Conservation (phyloP, 2,113 vertebrate genomes). For the Argyrosomus japonicus region DNA sequence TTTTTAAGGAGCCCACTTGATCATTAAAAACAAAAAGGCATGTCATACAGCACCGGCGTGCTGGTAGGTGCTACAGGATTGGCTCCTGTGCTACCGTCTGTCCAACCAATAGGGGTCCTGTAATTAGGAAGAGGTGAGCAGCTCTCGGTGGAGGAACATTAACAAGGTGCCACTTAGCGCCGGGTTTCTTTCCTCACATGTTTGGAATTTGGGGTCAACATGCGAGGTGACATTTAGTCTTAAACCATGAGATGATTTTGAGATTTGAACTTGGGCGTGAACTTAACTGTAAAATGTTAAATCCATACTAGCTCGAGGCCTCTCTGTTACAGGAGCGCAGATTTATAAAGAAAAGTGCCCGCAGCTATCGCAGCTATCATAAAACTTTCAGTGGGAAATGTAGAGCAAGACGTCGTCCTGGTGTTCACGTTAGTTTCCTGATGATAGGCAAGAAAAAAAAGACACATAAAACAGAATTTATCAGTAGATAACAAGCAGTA, state of each 20-base stretch:
- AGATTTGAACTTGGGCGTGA: constrained; percentile 33
- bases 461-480: not conserved
- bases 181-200: constrained; percentile 22
- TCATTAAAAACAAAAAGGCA: constrained; percentile 84
- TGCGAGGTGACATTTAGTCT: not conserved
- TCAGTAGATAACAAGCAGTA: constrained; percentile 3
- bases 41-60: constrained; percentile 64
- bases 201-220: constrained; percentile 48
- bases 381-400: constrained; percentile 19
- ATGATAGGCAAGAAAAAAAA: constrained; percentile 4
- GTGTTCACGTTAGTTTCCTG: not conserved
- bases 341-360: constrained; percentile 20
- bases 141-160: constrained; percentile 46
- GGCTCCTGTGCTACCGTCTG: constrained; percentile 67
- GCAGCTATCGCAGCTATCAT: not conserved
- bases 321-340: constrained; percentile 18
- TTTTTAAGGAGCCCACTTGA: constrained; percentile 82
- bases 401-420: not conserved
- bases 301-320: constrained; percentile 14
- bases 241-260: constrained; percentile 19
- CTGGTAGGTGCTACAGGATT: constrained; percentile 79
- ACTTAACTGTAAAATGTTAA: constrained; percentile 19
- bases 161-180: constrained; percentile 66
- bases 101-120: constrained; percentile 76
- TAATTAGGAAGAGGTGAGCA: constrained; percentile 73